Evolutionary conservation across 2,888 invertebrate genomes (phyloP).

Genomic region (Smittia sp.): DNA sequence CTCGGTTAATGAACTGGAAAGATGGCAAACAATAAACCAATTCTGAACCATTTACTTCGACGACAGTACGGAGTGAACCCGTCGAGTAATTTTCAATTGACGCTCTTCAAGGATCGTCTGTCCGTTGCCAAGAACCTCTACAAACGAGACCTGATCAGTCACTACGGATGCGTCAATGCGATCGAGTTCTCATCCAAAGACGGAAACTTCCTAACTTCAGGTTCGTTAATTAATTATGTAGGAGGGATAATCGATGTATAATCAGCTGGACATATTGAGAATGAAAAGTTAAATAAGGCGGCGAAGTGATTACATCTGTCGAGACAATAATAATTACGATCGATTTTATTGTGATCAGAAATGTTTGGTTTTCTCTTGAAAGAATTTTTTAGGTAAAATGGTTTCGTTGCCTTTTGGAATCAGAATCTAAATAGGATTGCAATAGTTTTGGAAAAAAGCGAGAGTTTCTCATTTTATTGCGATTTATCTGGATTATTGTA

Average conservation of each 20-base stretch:
- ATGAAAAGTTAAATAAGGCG: no score
- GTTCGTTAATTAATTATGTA: conserved; percentile 56
- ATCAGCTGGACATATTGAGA: no score
- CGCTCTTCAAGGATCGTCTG: conserved; percentile 58
- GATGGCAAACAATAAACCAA: background rate
- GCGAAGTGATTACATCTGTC: no score
- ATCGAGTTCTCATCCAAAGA: conserved; percentile 83
- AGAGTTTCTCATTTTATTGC: background rate
- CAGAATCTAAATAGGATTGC: no score
- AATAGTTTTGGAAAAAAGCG: background rate
- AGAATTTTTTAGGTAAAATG: no score
- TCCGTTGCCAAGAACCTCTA: conserved; percentile 71
- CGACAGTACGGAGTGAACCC: conserved; percentile 1
- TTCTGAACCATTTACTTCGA: background rate
- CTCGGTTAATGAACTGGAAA: background rate
- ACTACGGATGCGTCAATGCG: conserved; percentile 95
- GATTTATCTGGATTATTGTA: background rate
- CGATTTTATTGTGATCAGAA: no score
- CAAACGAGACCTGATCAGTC: conserved; percentile 79
- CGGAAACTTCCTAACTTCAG: conserved; percentile 83
- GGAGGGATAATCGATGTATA: no score
- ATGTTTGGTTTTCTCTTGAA: no score
- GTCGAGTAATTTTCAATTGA: conserved; percentile 42
- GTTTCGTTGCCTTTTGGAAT: no score
- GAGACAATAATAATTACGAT: no score